Conservation (phyloP, 2,797 vertebrate species). For the Oryzias sinensis region DNA sequence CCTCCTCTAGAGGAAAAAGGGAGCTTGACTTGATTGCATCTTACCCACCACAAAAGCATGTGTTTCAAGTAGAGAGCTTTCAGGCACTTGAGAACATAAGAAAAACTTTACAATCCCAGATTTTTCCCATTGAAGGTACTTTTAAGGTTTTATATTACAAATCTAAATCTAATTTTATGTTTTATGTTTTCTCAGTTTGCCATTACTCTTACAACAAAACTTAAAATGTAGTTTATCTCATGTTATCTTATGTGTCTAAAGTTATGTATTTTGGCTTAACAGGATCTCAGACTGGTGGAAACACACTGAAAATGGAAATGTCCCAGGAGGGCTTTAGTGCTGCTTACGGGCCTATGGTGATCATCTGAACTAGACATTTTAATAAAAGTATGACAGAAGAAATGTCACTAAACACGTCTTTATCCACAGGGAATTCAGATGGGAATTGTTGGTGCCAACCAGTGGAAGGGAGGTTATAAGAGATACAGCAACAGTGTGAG, state of each 20-base stretch:
- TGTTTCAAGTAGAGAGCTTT: slow-evolving; percentile 65
- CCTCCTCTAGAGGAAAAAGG: rapidly evolving
- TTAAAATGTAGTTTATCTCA: not conserved
- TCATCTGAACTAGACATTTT: not conserved
- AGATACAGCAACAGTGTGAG: rapidly evolving
- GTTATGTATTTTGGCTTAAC: not conserved
- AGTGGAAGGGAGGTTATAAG: slow-evolving; percentile 71
- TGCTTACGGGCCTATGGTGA: slow-evolving; percentile 45
- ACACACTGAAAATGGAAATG: slow-evolving; percentile 70
- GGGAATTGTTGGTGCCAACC: slow-evolving; percentile 65
- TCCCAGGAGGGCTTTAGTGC: slow-evolving; percentile 74
- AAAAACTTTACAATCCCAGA: slow-evolving; percentile 57
- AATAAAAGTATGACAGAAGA: not conserved
- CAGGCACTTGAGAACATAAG: slow-evolving; percentile 53
- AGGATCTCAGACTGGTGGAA: slow-evolving; percentile 70
- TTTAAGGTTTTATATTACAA: not conserved
- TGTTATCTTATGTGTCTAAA: too few relatives aligned
- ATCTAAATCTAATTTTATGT: not conserved
- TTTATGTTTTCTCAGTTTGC: not conserved
- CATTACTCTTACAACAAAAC: not conserved
- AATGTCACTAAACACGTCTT: not conserved
- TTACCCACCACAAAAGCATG: not conserved
- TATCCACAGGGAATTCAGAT: slow-evolving; percentile 40
- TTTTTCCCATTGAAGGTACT: slow-evolving; percentile 78
- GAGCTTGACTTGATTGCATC: slow-evolving; percentile 69